Evolutionary conservation across 2,888 invertebrate genomes (phyloP).

Genomic region (Leptinotarsa juncta): DNA sequence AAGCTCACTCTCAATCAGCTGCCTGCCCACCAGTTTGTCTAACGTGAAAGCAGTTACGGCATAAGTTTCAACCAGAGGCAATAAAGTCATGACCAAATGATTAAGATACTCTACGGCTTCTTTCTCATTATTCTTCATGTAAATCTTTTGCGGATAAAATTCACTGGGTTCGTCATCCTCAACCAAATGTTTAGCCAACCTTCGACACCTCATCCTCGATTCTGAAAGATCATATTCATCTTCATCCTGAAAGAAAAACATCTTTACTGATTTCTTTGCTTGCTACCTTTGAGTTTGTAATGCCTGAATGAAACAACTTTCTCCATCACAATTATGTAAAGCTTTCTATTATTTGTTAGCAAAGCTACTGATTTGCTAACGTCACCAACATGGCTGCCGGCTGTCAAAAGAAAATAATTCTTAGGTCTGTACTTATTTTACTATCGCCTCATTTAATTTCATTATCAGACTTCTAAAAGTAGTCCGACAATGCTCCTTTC

Average conservation of each 20-base stretch:
- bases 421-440: no score
- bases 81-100: conserved; percentile 70
- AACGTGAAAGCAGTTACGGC: conserved; percentile 73
- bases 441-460: no score
- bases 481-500: no score
- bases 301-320: no score
- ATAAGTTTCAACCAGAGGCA: conserved; percentile 83
- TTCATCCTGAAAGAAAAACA: conserved; percentile 44
- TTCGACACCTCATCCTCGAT: conserved; percentile 70
- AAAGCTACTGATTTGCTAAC: no score
- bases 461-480: no score
- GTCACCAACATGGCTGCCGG: no score
- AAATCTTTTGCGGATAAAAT: conserved; percentile 55
- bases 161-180: conserved; percentile 64
- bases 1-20: conserved; percentile 75
- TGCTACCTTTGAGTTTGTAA: not conserved
- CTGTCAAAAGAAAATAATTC: no score
- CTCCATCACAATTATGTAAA: no score
- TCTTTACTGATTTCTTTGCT: no score
- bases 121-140: conserved; percentile 53
- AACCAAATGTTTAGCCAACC: conserved; percentile 64
- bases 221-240: conserved; percentile 60
- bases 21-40: conserved; percentile 68
- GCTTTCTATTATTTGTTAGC: no score
- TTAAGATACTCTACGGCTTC: conserved; percentile 54